Conservation (phyloP, 2,113 vertebrate genomes). For the Natator depressus region DNA sequence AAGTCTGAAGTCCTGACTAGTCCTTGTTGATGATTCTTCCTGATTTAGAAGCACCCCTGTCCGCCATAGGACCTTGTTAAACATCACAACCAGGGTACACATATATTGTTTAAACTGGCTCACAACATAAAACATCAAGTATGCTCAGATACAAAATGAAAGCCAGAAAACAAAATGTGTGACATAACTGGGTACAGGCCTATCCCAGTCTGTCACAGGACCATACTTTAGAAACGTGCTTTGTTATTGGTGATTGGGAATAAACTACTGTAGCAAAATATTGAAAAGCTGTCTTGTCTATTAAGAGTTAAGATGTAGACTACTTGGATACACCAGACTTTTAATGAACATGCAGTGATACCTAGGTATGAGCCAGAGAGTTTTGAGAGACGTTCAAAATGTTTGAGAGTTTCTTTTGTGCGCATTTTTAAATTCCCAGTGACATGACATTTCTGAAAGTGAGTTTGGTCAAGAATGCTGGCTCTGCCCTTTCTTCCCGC, state of each 20-base stretch:
- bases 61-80: not conserved
- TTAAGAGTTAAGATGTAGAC: too few relatives aligned
- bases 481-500: not conserved
- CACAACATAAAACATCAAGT: not conserved
- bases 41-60: not conserved
- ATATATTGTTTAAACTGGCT: not conserved
- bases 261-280: not conserved
- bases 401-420: too few relatives aligned
- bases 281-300: not conserved
- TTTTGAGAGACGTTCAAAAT: too few relatives aligned
- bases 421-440: too few relatives aligned
- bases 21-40: not conserved
- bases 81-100: not conserved
- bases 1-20: not conserved
- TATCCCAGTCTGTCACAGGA: not conserved
- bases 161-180: not conserved
- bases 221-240: not conserved
- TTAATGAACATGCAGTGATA: too few relatives aligned
- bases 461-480: too few relatives aligned
- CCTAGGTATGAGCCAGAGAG: too few relatives aligned
- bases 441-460: too few relatives aligned
- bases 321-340: too few relatives aligned
- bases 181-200: not conserved
- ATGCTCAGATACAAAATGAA: not conserved
- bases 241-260: not conserved